Evolutionary conservation across 2,888 invertebrate genomes (phyloP).

Genomic region (Torymus texanus): DNA sequence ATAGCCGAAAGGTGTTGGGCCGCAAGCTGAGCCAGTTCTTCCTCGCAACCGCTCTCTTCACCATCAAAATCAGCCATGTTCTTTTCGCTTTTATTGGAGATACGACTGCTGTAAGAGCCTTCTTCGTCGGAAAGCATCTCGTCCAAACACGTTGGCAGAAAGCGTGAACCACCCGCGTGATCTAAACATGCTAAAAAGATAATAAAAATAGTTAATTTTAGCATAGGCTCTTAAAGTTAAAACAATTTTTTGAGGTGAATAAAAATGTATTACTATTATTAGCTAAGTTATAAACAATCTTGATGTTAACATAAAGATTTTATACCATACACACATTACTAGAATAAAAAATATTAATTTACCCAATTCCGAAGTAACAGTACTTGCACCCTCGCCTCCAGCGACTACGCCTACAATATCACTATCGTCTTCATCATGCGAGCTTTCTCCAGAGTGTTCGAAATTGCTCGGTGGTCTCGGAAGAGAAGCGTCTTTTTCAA

Average conservation of each 20-base stretch:
- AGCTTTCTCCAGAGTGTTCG: slow-evolving; percentile 70
- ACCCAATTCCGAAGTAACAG: slow-evolving; percentile 75
- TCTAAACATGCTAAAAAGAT: slow-evolving; percentile 71
- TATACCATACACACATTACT: background rate
- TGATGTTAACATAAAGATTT: too few relatives aligned
- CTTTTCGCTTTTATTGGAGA: slow-evolving; percentile 95
- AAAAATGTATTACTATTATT: too few relatives aligned
- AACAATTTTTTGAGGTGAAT: too few relatives aligned
- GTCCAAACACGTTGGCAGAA: slow-evolving; percentile 69
- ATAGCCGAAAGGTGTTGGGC: slow-evolving; percentile 77
- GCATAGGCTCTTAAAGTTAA: too few relatives aligned
- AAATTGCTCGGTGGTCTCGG: slow-evolving; percentile 52
- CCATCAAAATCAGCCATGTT: slow-evolving; percentile 97
- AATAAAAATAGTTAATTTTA: background rate
- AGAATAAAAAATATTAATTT: background rate
- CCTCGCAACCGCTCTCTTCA: slow-evolving; percentile 91
- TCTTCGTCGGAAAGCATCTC: slow-evolving; percentile 73
- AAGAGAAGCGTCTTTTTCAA: slow-evolving; percentile 51
- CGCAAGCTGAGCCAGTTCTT: slow-evolving; percentile 86
- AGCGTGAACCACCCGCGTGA: slow-evolving; percentile 70
- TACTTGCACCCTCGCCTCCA: slow-evolving; percentile 68
- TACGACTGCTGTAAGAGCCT: slow-evolving; percentile 94
- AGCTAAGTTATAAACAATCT: background rate
- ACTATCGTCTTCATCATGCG: slow-evolving; percentile 72
- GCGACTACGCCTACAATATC: slow-evolving; percentile 69